Base-by-base conservation (phyloP, 2,888 invertebrate genomes). In the Villa cingulata region DNA sequence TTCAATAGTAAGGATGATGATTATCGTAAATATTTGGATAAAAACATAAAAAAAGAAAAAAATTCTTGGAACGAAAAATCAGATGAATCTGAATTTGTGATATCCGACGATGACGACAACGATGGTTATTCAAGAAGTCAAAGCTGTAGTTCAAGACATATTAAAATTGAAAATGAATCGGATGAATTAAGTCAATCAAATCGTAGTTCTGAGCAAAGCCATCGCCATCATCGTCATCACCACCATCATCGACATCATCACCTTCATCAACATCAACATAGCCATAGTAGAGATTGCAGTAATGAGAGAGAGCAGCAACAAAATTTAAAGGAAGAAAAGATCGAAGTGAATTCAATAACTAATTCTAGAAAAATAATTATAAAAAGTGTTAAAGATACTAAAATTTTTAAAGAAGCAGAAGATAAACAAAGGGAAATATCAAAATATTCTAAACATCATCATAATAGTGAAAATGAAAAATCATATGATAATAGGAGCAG, bases 341-440 rank as follows among this genome's bases (percentile, higher is more conserved):
- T 5, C 23, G 6, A 12, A 18, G 18, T 3, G 12, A 12, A 12
- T 2, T 9, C 5, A 6, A n/a, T n/a, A n/a, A 10, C 4, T 18
- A 4, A 17, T 14, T 3, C 18, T n/a, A n/a, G 20, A 3, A 39
- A 78, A 69, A 83, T 83, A 56, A 71, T 75, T 56, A 83, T 81
- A 51, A 81, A 81, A 61, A 78, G 80, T 62, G 66, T 82, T 15
- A 83, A 81, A 58, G 77, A 78, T 51, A 81, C 80, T 61, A 67
- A 75, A 18, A 76, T 82, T 18, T 81, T 77, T 65, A 79, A 77
- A 37, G 78, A 81, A 58, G 76, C 75, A 54, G 76, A 77, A 57
- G 75, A 77, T 18, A 73, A 74, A 32, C 37, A 37, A 46, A 19
- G 48, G 27, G 17, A 41, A 47, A 18, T 51, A 32, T 49, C 46